Conservation (phyloP, 2,888 invertebrate species). For the Hypselothyrea guttata region DNA sequence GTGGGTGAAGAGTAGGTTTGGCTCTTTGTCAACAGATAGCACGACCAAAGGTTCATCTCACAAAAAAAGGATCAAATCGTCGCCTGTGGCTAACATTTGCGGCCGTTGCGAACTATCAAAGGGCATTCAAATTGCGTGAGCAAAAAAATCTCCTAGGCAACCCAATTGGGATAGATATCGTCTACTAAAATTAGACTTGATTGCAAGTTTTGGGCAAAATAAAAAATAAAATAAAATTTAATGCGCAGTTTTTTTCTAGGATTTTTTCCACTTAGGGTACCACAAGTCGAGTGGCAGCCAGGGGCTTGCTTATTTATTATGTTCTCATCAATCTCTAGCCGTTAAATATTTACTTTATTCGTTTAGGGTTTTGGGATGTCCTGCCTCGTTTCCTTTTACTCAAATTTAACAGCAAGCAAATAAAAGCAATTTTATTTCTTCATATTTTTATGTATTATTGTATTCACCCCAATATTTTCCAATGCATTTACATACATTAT, state of each 20-base stretch:
- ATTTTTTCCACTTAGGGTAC: no score
- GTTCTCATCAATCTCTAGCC: constrained; percentile 24
- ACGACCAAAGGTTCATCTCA: no score
- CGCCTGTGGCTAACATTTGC: constrained; percentile 5
- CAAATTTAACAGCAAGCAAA: constrained; percentile 7
- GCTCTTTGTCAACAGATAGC: not conserved
- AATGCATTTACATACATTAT: constrained; percentile 22
- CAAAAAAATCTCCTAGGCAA: not conserved
- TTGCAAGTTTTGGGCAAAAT: no score
- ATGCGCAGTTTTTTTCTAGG: no score
- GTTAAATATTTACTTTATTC: constrained; percentile 15
- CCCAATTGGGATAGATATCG: constrained; percentile 2
- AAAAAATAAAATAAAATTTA: no score
- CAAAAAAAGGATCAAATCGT: not conserved
- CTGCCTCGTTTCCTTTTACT: constrained; percentile 1
- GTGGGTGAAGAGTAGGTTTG: not conserved
- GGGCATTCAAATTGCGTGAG: constrained; percentile 2
- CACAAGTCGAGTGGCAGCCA: not conserved
- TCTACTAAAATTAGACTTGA: no score
- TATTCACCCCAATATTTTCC: constrained; percentile 10
- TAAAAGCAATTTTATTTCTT: constrained; percentile 3
- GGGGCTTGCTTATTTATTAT: constrained; percentile 10
- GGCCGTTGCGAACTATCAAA: not conserved
- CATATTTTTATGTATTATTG: constrained; percentile 14
- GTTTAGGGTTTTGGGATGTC: constrained; percentile 15